Evolutionary conservation across 2,113 vertebrate species (phyloP).

Genomic region (Neotoma lepida): DNA sequence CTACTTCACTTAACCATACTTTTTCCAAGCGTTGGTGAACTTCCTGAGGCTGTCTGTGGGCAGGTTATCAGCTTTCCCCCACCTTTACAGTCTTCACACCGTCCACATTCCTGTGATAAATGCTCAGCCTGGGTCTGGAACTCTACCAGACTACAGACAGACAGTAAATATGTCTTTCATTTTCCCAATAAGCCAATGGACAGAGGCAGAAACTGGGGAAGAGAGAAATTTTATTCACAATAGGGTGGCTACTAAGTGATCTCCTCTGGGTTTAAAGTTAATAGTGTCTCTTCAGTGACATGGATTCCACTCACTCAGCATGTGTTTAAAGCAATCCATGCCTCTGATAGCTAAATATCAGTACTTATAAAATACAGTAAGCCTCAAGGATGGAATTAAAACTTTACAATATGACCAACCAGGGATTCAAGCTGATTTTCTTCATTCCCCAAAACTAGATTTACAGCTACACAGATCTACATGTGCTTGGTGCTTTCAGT

Average conservation of each 20-base stretch:
- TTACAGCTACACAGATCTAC: not conserved
- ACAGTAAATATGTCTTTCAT: not conserved
- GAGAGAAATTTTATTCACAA: not conserved
- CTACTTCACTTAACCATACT: not conserved
- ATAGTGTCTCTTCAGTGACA: not conserved
- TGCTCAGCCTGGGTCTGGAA: not conserved
- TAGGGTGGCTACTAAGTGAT: not conserved
- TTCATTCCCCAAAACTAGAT: not conserved
- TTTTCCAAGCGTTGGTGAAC: not conserved
- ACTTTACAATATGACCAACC: not conserved
- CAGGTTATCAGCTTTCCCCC: not conserved
- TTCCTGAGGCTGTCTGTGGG: too few relatives aligned
- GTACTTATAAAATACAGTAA: not conserved
- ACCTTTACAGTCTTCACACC: too few relatives aligned
- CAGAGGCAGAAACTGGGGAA: not conserved
- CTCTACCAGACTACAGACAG: not conserved
- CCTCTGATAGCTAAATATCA: not conserved
- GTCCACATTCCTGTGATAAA: too few relatives aligned
- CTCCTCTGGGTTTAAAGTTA: not conserved
- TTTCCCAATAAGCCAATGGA: not conserved
- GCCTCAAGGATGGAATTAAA: not conserved
- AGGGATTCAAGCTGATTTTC: not conserved
- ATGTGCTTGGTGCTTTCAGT: not conserved
- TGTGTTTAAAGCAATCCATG: not conserved
- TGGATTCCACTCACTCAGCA: not conserved